Percentiles rank a stretch among this genome's conserved stretches.
Conservation (phyloP, 2,113 vertebrate genomes). For the Burhinus oedicnemus region DNA sequence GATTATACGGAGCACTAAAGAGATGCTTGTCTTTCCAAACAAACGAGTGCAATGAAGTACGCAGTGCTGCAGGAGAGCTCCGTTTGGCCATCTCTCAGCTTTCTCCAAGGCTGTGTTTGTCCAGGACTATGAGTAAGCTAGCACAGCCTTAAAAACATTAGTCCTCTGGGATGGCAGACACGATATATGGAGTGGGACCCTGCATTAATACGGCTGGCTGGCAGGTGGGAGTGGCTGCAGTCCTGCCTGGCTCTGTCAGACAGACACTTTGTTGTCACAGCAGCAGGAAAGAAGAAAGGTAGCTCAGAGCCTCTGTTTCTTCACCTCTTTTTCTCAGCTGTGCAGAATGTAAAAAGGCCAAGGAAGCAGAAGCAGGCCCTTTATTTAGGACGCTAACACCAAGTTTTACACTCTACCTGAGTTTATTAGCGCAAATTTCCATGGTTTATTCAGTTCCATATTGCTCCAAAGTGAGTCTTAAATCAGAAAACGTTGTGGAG, state of each 20-base stretch:
- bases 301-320: not conserved
- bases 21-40: not conserved
- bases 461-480: slow-evolving; percentile 52
- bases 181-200: not conserved
- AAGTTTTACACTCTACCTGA: not conserved
- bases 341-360: not conserved
- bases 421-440: slow-evolving; percentile 34
- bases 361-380: not conserved
- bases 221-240: not conserved
- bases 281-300: not conserved
- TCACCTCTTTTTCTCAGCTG: not conserved
- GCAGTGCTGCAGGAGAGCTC: not conserved
- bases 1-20: not conserved
- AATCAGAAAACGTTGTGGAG: slow-evolving; percentile 35
- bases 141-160: not conserved
- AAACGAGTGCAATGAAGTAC: not conserved
- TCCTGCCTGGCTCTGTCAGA: not conserved
- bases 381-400: not conserved
- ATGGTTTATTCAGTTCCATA: slow-evolving; percentile 29
- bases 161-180: not conserved
- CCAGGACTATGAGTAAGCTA: not conserved
- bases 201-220: not conserved
- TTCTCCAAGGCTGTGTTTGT: not conserved
- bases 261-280: not conserved
- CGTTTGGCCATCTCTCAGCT: not conserved